Percentiles rank a stretch among this genome's conserved stretches.
Evolutionary conservation across 1,140 invertebrate genomes (phyloP).

Genomic region (Formica selysi): DNA sequence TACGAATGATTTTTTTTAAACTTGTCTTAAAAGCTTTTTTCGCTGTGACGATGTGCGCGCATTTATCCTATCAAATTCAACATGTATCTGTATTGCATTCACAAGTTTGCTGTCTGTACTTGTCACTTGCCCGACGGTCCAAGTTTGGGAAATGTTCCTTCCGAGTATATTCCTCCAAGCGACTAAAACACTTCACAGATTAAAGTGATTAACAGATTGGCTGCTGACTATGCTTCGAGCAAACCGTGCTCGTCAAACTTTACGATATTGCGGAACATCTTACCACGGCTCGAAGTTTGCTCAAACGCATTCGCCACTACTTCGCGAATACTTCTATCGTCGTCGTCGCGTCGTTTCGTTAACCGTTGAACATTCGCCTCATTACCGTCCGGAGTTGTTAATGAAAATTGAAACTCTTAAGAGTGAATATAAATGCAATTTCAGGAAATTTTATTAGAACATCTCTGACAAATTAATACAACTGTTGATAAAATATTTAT

Average conservation of each 20-base stretch:
- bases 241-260: constrained; percentile 55
- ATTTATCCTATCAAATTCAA: constrained; percentile 4
- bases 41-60: background rate
- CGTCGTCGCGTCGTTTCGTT: constrained; percentile 4
- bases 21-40: background rate
- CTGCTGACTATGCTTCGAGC: constrained; percentile 38
- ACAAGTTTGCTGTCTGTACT: constrained; percentile 4
- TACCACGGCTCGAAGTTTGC: constrained; percentile 17
- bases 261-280: constrained; percentile 54
- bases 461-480: background rate
- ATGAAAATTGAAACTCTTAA: constrained; percentile 2
- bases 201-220: constrained; percentile 73
- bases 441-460: background rate
- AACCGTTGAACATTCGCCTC: background rate
- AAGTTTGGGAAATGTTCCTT: constrained; percentile 48
- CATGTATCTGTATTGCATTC: background rate
- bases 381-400: constrained; percentile 1
- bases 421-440: no score
- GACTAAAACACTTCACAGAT: constrained; percentile 72
- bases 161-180: constrained; percentile 43
- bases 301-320: constrained; percentile 16
- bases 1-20: background rate
- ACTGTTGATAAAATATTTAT: background rate
- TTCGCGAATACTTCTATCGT: constrained; percentile 42
- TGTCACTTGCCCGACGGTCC: constrained; percentile 6